These are phyloP conservation scores for Chromoteleia sp. DNA, from an alignment of 2,888 invertebrate species.

Conservation along the genomic window DNA sequence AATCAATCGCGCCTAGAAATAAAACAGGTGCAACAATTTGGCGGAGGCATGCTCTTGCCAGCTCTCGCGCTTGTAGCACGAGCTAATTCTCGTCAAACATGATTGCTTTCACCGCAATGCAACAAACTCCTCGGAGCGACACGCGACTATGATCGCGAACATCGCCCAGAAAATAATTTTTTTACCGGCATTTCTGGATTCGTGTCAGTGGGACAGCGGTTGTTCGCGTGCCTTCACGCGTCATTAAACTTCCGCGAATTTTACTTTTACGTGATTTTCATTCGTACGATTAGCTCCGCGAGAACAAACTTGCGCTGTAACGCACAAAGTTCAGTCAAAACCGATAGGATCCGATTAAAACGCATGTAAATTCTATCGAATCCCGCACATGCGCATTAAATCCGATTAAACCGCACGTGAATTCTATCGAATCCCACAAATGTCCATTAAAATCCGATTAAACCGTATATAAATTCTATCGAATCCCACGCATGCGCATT, in stretches of 20 bases:
- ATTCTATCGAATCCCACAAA: too few relatives aligned
- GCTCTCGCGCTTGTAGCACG: slow-evolving; percentile 60
- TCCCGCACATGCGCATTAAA: too few relatives aligned
- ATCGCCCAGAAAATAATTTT: slow-evolving; percentile 36
- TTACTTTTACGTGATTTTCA: slow-evolving; percentile 55
- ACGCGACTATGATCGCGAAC: slow-evolving; percentile 51
- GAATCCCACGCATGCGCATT: too few relatives aligned
- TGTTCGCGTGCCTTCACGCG: slow-evolving; percentile 56
- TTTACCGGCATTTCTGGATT: slow-evolving; percentile 38
- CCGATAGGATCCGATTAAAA: too few relatives aligned
- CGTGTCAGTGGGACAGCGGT: slow-evolving; percentile 51
- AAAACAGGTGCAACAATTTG: slow-evolving; percentile 60
- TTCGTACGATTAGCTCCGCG: slow-evolving; percentile 2
- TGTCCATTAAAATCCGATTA: too few relatives aligned
- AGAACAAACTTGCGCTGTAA: too few relatives aligned
- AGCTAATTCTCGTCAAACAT: slow-evolving; percentile 65
- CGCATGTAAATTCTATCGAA: too few relatives aligned
- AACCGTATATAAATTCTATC: too few relatives aligned
- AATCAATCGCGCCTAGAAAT: slow-evolving; percentile 35
- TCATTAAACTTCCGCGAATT: slow-evolving; percentile 54
- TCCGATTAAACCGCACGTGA: too few relatives aligned
- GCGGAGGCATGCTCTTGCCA: slow-evolving; percentile 28
- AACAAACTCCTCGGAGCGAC: slow-evolving; percentile 60
- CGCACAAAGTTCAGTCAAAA: too few relatives aligned
- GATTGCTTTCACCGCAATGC: slow-evolving; percentile 64